Percentiles rank a stretch among this genome's conserved stretches.
Conservation (phyloP, 2,797 vertebrate species). For the Takifugu rubripes region DNA sequence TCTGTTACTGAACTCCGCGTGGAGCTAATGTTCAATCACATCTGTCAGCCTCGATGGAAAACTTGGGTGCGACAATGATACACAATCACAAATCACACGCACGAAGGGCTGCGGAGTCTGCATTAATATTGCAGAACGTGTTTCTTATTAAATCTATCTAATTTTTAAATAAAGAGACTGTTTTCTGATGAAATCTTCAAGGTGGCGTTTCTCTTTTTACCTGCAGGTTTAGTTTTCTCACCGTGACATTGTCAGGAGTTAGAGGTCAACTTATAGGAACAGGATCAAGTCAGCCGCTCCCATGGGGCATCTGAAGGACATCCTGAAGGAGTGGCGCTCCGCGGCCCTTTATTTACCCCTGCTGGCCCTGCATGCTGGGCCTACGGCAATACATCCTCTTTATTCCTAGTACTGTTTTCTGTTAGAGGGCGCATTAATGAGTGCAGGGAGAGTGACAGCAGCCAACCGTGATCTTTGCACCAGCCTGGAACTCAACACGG, state of each 20-base stretch:
- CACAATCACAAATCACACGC: too few relatives aligned
- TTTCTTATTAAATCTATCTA: too few relatives aligned
- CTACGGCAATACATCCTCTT: conserved; percentile 21
- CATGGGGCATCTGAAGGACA: conserved; percentile 58
- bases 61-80: conserved; percentile 27
- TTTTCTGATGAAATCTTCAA: background rate
- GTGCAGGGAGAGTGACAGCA: conserved; percentile 13
- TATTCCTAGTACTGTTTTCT: conserved; percentile 42
- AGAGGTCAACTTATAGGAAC: conserved; percentile 30
- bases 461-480: conserved; percentile 46
- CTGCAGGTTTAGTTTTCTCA: background rate
- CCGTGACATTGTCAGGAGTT: conserved; percentile 30
- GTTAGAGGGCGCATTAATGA: conserved; percentile 13
- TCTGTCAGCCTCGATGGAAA: conserved; percentile 58
- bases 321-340: conserved; percentile 28
- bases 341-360: conserved; percentile 57
- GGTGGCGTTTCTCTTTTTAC: background rate
- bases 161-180: background rate
- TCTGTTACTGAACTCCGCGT: conserved; percentile 67
- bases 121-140: too few relatives aligned
- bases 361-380: conserved; percentile 57
- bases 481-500: conserved; percentile 34
- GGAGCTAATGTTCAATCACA: conserved; percentile 71
- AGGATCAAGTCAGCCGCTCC: conserved; percentile 16
- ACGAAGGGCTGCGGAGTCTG: too few relatives aligned